Conservation (phyloP, 2,888 invertebrate genomes). For the Lymantria dispar region DNA sequence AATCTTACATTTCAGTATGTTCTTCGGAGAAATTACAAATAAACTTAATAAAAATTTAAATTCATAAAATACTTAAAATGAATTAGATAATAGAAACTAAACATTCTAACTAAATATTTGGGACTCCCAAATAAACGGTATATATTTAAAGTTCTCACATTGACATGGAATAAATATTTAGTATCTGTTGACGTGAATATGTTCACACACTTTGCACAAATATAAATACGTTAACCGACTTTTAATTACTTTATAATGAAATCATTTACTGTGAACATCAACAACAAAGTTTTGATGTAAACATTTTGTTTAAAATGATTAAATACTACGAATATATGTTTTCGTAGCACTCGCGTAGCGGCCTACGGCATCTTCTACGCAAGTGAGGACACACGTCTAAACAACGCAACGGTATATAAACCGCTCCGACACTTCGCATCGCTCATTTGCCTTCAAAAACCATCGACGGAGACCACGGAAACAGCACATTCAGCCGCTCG, state of each 20-base stretch:
- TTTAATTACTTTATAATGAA: constrained; percentile 6
- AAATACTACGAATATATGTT: background rate
- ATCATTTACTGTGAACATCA: background rate
- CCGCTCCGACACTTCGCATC: constrained; percentile 45
- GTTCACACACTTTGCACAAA: constrained; percentile 1
- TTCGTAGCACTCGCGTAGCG: constrained; percentile 27
- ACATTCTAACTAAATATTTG: too few species aligned
- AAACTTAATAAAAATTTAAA: too few species aligned
- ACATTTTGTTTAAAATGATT: background rate
- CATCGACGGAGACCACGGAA: constrained; percentile 52
- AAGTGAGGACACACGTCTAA: constrained; percentile 36
- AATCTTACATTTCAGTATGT: too few species aligned
- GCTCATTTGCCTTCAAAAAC: constrained; percentile 68
- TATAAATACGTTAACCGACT: background rate
- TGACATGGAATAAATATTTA: too few species aligned
- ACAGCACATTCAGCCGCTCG: constrained; percentile 23
- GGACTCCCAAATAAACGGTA: too few species aligned
- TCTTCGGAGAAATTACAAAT: too few species aligned
- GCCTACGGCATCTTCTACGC: constrained; percentile 49
- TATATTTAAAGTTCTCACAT: too few species aligned
- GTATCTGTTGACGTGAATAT: background rate
- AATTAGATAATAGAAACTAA: too few species aligned
- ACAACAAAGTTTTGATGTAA: background rate
- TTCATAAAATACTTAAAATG: too few species aligned
- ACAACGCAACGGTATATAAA: constrained; percentile 61